Conservation (phyloP, 2,888 invertebrate genomes). For the Aphrophora alni region DNA sequence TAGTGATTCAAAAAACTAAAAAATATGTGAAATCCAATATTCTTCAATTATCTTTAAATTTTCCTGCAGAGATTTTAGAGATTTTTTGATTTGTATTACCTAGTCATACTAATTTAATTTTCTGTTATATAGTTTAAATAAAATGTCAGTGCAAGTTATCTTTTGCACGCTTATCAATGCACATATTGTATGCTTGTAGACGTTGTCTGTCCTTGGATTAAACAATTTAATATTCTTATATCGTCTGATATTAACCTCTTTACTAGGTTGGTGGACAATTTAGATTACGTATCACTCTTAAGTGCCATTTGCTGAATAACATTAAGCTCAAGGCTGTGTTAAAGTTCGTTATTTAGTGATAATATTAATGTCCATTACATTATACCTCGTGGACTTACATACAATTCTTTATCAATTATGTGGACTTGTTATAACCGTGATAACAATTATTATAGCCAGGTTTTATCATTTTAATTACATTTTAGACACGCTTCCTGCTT, state of each 20-base stretch:
- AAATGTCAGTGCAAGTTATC: neutral
- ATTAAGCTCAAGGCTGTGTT: slow-evolving; percentile 2
- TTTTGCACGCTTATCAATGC: neutral
- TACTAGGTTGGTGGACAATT: neutral
- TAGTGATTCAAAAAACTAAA: no score
- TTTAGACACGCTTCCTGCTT: no score
- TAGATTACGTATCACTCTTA: neutral
- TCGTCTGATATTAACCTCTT: neutral
- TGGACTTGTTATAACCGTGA: neutral
- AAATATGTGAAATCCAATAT: no score
- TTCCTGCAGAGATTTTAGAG: no score
- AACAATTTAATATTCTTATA: neutral
- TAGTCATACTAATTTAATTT: no score
- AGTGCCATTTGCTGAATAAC: neutral
- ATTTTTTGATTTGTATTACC: no score
- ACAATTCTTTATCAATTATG: neutral
- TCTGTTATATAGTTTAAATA: no score
- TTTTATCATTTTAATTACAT: no score
- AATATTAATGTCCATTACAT: neutral
- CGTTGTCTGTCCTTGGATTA: neutral
- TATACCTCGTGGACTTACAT: neutral
- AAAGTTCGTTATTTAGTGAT: neutral
- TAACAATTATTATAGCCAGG: neutral
- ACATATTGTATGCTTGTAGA: neutral
- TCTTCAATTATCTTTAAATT: no score